Evolutionary conservation across 2,888 invertebrate genomes (phyloP).

Genomic region (Drosophila rubida): DNA sequence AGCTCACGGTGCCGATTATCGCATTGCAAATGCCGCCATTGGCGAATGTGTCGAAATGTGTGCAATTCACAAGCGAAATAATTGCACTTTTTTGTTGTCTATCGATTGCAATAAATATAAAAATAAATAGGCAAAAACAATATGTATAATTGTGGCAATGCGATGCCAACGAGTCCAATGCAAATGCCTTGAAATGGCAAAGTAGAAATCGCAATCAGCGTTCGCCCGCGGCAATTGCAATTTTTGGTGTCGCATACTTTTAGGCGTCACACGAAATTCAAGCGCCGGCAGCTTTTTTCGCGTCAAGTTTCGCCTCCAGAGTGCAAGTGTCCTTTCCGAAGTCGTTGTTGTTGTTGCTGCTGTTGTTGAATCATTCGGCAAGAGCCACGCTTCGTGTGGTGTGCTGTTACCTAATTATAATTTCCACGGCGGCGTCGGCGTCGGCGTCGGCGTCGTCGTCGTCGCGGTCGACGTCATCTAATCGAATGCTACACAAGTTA

Average conservation of each 20-base stretch:
- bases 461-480: slow-evolving; percentile 29
- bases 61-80: no score
- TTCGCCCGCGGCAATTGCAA: background rate
- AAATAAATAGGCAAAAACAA: background rate
- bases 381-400: slow-evolving; percentile 3
- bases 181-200: background rate
- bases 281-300: background rate
- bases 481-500: slow-evolving; percentile 31
- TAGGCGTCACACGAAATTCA: slow-evolving; percentile 38
- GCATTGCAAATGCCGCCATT: background rate
- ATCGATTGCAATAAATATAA: background rate
- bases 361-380: background rate
- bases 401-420: slow-evolving; percentile 28
- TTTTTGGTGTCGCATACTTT: slow-evolving; percentile 49
- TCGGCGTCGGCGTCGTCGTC: background rate
- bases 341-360: background rate
- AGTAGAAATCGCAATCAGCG: background rate
- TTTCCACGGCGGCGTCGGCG: background rate
- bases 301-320: background rate
- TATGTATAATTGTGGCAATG: no score
- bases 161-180: background rate
- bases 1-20: background rate
- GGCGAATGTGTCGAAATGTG: background rate
- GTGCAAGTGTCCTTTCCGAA: slow-evolving; percentile 6
- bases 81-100: no score